Conservation (phyloP, 2,888 invertebrate species). For the Rhorus exstirpatorius region DNA sequence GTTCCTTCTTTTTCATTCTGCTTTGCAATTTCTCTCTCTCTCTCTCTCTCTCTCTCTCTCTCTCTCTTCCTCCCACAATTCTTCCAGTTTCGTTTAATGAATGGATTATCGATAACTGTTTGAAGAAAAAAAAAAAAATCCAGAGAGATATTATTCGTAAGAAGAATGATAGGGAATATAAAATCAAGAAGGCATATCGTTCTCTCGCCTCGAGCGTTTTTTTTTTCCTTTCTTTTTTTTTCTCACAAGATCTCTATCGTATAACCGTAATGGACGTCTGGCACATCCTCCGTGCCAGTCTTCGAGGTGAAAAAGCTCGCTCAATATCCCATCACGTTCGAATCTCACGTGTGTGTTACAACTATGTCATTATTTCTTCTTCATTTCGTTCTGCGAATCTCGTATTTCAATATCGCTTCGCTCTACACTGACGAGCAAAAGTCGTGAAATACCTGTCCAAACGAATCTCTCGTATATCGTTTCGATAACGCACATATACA, state of each 20-base stretch:
- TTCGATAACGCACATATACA: slow-evolving; percentile 32
- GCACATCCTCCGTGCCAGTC: slow-evolving; percentile 65
- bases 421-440: slow-evolving; percentile 3
- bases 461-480: slow-evolving; percentile 14
- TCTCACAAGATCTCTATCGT: slow-evolving; percentile 67
- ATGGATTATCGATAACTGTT: slow-evolving; percentile 32
- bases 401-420: not conserved
- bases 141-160: not conserved
- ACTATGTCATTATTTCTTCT: too few species aligned
- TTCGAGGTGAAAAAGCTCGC: slow-evolving; percentile 53
- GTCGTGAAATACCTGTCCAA: slow-evolving; percentile 4
- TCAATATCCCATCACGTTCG: slow-evolving; percentile 53
- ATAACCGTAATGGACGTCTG: slow-evolving; percentile 62
- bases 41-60: not conserved
- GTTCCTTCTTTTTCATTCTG: not conserved
- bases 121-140: not conserved
- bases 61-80: not conserved
- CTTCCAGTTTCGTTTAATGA: slow-evolving; percentile 1
- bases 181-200: slow-evolving; percentile 15
- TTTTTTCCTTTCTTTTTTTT: slow-evolving; percentile 7
- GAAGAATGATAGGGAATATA: slow-evolving; percentile 3
- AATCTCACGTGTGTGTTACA: slow-evolving; percentile 11
- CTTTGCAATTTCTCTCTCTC: slow-evolving; percentile 3
- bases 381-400: slow-evolving; percentile 2
- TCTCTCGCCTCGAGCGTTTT: slow-evolving; percentile 17